phyloP scores from a whole-genome alignment of 1,140 invertebrate species.

The Geopemphigus sp. region DNA sequence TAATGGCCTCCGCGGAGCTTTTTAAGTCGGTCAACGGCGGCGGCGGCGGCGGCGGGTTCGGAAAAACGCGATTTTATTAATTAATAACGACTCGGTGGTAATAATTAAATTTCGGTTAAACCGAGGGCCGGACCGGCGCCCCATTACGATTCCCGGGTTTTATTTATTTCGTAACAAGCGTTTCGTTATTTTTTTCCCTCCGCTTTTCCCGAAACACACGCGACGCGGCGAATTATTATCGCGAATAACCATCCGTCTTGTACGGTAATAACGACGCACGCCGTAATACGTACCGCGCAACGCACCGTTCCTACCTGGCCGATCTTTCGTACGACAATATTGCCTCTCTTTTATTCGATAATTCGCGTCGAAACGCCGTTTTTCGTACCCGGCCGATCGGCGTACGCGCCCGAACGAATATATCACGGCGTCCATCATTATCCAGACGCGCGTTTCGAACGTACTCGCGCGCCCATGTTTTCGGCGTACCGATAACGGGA shows the following conservation, averaged over 20 bases:
- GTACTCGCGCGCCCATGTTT: too few species aligned
- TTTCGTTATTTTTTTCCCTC: not conserved
- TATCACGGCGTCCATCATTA: too few species aligned
- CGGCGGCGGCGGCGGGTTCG: too few species aligned
- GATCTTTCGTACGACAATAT: not conserved
- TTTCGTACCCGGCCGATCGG: too few species aligned
- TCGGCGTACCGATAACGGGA: too few species aligned
- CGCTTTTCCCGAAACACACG: not conserved
- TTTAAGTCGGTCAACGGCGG: not conserved
- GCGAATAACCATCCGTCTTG: constrained; percentile 8
- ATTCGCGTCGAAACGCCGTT: not conserved
- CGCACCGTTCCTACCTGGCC: not conserved
- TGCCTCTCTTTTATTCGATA: too few species aligned
- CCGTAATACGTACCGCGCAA: too few species aligned
- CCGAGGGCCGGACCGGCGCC: not conserved
- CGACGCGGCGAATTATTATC: not conserved
- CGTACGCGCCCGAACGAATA: too few species aligned
- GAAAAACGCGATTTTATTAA: constrained; percentile 37
- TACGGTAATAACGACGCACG: not conserved
- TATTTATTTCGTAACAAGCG: not conserved
- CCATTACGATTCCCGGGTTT: not conserved
- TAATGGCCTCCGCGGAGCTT: constrained; percentile 36
- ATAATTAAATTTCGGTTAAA: constrained; percentile 26
- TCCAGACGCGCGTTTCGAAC: too few species aligned
- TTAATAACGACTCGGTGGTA: constrained; percentile 26